phyloP scores from a whole-genome alignment of 2,797 vertebrate genomes.

The Rhinella marina region DNA sequence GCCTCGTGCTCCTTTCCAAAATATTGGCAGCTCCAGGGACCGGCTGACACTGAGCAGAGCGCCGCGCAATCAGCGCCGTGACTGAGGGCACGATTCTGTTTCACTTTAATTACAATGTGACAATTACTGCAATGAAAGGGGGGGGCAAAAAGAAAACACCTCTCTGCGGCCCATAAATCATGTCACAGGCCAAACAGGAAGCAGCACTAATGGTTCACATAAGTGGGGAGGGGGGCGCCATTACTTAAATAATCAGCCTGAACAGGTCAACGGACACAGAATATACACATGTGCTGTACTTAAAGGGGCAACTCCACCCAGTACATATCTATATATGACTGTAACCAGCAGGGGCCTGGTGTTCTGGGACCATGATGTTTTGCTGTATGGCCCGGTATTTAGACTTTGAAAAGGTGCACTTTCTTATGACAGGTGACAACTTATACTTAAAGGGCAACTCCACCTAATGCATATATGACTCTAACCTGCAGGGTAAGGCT shows the following conservation, averaged over 20 bases:
- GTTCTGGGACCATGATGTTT: neutral
- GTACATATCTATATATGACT: neutral
- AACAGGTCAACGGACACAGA: neutral
- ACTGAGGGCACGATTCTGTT: constrained; percentile 23
- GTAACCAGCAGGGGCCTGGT: neutral
- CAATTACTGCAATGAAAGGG: constrained; percentile 23
- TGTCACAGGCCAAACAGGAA: constrained; percentile 35
- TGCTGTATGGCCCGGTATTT: neutral
- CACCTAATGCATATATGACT: neutral
- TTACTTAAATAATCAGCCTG: constrained; percentile 23
- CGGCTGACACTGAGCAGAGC: constrained; percentile 34
- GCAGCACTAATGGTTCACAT: constrained; percentile 33
- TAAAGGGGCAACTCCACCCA: neutral
- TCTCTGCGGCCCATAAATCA: constrained; percentile 47
- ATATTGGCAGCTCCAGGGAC: neutral
- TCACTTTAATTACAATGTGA: constrained; percentile 43
- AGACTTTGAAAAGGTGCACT: too few relatives aligned
- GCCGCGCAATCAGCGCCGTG: constrained; percentile 16
- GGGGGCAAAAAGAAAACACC: constrained; percentile 31
- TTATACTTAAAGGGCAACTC: neutral
- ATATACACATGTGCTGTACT: neutral
- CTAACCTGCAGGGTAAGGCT: neutral
- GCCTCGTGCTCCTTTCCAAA: neutral
- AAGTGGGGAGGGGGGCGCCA: neutral
- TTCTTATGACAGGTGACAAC: too few relatives aligned